Evolutionary conservation across 2,113 vertebrate genomes (phyloP), one percentile per base, ranked within the genome.

Genomic region (Mus pahari): DNA sequence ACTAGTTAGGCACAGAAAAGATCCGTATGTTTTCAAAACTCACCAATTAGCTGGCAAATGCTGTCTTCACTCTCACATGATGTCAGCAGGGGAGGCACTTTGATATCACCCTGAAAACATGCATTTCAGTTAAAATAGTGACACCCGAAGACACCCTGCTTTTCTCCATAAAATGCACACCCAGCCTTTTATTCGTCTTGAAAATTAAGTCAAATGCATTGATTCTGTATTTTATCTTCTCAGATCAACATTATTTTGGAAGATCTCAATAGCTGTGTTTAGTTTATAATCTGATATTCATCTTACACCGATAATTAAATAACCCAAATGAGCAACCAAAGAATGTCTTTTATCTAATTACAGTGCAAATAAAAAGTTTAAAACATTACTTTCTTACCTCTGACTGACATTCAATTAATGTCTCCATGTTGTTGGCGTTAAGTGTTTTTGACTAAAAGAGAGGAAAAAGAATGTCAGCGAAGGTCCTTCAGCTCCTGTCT

Each of bases 401-500:
- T 88, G 97, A 96, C 84, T 98, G 98, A 96, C 97, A 97, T 93
- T 98, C 98, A 13, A 98, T 99, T 70, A 98, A 92, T 70, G 97
- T 97, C 84, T 99, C 99, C 99, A 99, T 99, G 62, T 99, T 98
- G 92, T 97, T 98, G 98, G 98, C 98, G 97, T 98, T 99, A 98
- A 99, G 99, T 97, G 98, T 98, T 99, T 99, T 99, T 94, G 98
- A 98, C 99, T 99, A 79, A 71, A 98, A 97, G 91, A 86, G 97
- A 97, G 71, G 93, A 94, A 97, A 60, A 95, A 94, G 78, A 45
- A 94, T 96, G 92, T 60, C 48, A 97, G 50, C 50, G n/a, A 96
- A 87, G 75, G 0, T 62, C n/a, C 60, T 55, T 62, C 33, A 86
- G 79, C 68, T 73, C 45, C 48, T 1, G 1, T 31, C 10, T 73